Evolutionary conservation across 2,888 invertebrate genomes (phyloP), one percentile per base, ranked within the genome.

Genomic region (Phragmatobia fuliginosa): DNA sequence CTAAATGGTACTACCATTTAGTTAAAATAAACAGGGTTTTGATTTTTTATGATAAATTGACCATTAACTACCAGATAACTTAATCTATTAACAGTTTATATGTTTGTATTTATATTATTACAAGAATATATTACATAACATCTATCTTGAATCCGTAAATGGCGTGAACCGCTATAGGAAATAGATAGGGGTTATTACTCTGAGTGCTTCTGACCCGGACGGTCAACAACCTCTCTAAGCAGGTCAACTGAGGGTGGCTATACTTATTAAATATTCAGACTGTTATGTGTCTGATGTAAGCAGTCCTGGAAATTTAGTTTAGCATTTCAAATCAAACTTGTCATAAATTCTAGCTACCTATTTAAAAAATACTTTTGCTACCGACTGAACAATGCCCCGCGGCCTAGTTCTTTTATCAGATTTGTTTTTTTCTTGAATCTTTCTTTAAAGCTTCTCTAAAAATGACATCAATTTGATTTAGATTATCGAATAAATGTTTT

Each of bases 151-250:
- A 59, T 58, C 41, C 70, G 71, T 60, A 71, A 61, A 1, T 73
- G 38, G 71, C 74, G 73, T 77, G 31, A 77, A 11, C 14, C 33
- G 58, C 56, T 65, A 78, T 77, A 67, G 74, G 61, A 69, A 74
- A 70, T 60, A 58, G 70, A 64, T 67, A 71, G 72, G 70, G 78
- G 77, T 74, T 71, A 72, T 77, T 73, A 70, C 71, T 79, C 75
- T 66, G 67, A 74, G 68, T 67, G 64, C 63, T 62, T 64, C 58
- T 73, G 77, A 67, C 78, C 77, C 67, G 58, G 69, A 36, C 75
- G 82, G 82, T 83, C 77, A 73, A 66, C 76, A 76, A 79, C 82
- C 82, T 72, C 66, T 36, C 14, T 56, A 82, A 83, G 56, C 78
- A 62, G 82, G 82, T 81, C 82, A 82, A 60, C 49, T 67, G 70